Percentiles rank a stretch among this genome's conserved stretches.
phyloP scores from a whole-genome alignment of 2,797 vertebrate genomes.

The Paguma larvata region DNA sequence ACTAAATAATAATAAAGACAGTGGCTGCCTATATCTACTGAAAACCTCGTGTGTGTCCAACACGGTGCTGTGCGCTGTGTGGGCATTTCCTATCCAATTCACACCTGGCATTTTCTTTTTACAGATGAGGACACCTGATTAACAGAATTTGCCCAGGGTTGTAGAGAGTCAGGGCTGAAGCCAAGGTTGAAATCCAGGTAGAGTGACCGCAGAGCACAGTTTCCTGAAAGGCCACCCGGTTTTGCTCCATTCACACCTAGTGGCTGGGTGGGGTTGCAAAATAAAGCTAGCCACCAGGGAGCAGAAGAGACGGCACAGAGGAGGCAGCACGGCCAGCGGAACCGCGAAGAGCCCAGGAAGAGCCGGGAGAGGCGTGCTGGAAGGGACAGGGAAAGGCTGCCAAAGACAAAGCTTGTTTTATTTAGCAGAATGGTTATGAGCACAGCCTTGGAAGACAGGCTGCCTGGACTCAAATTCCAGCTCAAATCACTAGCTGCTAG shows the following conservation, averaged over 20 bases:
- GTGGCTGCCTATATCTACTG: background rate
- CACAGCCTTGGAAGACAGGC: background rate
- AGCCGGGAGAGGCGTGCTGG: background rate
- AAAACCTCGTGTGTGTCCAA: background rate
- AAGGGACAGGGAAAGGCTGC: background rate
- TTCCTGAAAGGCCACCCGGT: background rate
- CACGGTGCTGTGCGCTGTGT: rapidly evolving
- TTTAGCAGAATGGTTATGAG: background rate
- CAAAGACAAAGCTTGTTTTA: background rate
- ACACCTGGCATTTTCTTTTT: background rate
- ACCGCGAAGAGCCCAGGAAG: background rate
- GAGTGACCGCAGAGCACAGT: background rate
- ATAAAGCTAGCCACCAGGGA: background rate
- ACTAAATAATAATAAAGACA: background rate
- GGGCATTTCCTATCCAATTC: background rate
- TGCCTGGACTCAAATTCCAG: background rate
- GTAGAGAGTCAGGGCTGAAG: background rate
- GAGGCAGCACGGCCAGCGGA: rapidly evolving
- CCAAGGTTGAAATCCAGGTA: background rate
- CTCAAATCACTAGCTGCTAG: no score
- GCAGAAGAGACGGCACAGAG: background rate
- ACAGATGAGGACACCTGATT: background rate
- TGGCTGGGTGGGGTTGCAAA: background rate
- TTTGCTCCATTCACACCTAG: background rate
- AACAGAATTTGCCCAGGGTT: background rate